Evolutionary conservation across 2,888 invertebrate species (phyloP).

Genomic region (Zeuzera pyrina): DNA sequence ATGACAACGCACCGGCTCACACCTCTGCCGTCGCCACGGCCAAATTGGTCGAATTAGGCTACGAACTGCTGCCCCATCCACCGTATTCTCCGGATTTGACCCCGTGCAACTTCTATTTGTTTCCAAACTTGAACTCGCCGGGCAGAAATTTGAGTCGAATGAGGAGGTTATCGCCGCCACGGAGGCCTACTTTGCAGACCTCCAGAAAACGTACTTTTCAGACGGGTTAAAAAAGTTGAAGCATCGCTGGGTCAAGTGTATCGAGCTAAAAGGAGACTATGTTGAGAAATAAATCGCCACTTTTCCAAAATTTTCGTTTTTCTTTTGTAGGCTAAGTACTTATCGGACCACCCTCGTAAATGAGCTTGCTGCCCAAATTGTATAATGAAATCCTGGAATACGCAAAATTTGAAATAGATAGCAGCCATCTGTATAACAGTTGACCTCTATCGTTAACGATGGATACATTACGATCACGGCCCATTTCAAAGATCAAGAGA

Average conservation of each 20-base stretch:
- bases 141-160: not conserved
- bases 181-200: constrained; percentile 6
- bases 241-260: constrained; percentile 10
- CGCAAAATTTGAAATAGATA: no score
- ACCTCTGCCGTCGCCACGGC: not conserved
- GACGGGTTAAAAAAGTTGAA: constrained; percentile 11
- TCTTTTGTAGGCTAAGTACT: no score
- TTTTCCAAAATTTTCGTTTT: no score
- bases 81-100: not conserved
- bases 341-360: no score
- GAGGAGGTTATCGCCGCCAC: not conserved
- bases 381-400: no score
- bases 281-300: constrained; percentile 11
- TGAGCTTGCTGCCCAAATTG: no score
- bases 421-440: no score
- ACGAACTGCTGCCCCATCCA: not conserved
- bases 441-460: no score
- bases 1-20: not conserved
- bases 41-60: not conserved
- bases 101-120: not conserved
- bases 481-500: no score
- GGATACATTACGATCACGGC: no score
- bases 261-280: constrained; percentile 10
- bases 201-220: constrained; percentile 9
- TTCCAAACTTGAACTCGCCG: not conserved